phyloP scores from a whole-genome alignment of 2,113 vertebrate species.

The Ammospiza nelsoni region DNA sequence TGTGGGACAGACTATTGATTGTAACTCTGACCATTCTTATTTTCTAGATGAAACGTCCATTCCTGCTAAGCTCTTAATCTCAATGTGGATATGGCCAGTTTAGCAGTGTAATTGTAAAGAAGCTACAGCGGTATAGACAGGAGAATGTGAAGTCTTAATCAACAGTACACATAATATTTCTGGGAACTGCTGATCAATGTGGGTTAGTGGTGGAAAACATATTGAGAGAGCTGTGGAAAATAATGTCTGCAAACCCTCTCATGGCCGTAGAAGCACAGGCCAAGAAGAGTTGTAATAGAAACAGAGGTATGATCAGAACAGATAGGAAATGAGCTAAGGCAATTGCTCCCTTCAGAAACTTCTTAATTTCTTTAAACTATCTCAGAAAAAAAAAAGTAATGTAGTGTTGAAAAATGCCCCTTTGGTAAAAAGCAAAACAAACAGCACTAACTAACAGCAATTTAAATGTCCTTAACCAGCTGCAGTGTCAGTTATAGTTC shows the following conservation, averaged over 20 bases:
- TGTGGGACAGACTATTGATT: conserved; percentile 17
- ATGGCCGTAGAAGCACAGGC: neutral
- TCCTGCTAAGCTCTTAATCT: conserved; percentile 59
- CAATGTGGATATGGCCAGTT: conserved; percentile 25
- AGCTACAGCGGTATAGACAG: conserved; percentile 31
- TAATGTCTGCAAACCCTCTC: neutral
- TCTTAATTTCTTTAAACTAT: neutral
- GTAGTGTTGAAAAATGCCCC: neutral
- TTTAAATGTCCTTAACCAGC: neutral
- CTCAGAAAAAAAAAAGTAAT: neutral
- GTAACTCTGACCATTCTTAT: conserved; percentile 28
- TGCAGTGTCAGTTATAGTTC: neutral
- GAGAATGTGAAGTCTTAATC: conserved; percentile 51
- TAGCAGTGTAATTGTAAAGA: conserved; percentile 4
- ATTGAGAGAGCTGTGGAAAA: neutral
- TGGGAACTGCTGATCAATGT: neutral
- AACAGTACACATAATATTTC: conserved; percentile 10
- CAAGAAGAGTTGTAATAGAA: neutral
- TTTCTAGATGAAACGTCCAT: conserved; percentile 48
- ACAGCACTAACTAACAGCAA: neutral
- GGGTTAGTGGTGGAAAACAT: neutral
- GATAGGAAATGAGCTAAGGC: neutral
- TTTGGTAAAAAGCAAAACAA: neutral
- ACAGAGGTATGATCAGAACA: neutral
- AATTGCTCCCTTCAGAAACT: neutral